Conservation (phyloP, 1,140 invertebrate species). For the Ceratina calcarata region DNA sequence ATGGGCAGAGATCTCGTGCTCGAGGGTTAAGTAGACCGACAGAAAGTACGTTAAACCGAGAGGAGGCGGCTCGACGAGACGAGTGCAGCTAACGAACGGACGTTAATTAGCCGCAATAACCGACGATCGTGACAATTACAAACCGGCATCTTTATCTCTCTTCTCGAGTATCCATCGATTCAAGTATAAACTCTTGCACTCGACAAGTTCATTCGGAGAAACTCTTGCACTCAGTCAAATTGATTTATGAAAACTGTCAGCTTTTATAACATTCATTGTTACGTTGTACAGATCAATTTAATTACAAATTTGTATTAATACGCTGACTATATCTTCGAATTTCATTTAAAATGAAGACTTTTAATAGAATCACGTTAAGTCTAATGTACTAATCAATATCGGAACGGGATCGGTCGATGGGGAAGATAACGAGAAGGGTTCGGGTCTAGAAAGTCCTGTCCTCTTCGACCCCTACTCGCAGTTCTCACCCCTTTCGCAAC, state of each 20-base stretch:
- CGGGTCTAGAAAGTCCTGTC: constrained; percentile 8
- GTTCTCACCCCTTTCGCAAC: constrained; percentile 14
- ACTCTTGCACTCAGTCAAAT: no score
- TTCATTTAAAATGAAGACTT: no score
- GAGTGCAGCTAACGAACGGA: constrained; percentile 37
- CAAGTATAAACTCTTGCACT: constrained; percentile 3
- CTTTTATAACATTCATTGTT: no score
- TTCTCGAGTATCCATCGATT: background rate
- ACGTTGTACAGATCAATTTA: no score
- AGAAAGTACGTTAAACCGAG: constrained; percentile 1
- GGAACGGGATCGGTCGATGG: constrained; percentile 37
- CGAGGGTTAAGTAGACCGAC: constrained; percentile 7
- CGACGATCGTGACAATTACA: constrained; percentile 58
- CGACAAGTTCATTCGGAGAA: background rate
- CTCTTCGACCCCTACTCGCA: constrained; percentile 4
- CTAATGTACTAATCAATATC: constrained; percentile 38
- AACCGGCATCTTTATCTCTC: background rate
- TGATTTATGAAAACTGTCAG: no score
- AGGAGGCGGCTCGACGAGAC: background rate
- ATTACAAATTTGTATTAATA: no score
- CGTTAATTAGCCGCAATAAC: constrained; percentile 65
- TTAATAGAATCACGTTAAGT: no score
- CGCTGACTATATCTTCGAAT: no score
- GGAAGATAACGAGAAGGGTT: constrained; percentile 24
- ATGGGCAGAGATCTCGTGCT: background rate